Evolutionary conservation across 2,797 vertebrate genomes (phyloP), one percentile per base, ranked within the genome.

Genomic region (Oceanodroma leucorhoa): DNA sequence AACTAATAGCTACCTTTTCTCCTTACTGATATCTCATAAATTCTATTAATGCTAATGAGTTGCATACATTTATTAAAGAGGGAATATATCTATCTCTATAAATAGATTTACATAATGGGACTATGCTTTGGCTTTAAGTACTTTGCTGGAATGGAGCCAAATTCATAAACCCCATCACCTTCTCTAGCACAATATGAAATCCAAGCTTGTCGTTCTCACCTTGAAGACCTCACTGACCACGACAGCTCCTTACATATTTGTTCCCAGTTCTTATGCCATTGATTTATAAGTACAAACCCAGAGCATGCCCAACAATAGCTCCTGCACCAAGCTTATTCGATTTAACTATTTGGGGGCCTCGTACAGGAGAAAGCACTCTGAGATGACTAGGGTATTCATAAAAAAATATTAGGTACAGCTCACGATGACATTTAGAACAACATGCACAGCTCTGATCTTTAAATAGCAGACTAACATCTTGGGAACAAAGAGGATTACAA

Each of bases 31-130:
- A 72, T 79, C 23, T 76, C 32, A 79, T 34, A 76, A 76, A 82
- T 77, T 76, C 38, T 65, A 51, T 82, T 73, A 73, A 77, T 85
- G 48, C 10, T 62, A 82, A 95, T 73, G 29, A 77, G 29, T 27
- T 87, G 38, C 34, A 55, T 34, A 14, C 40, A 73, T 70, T 90
- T 77, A 57, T 67, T 94, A 57, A 89, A 84, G 15, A 84, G 17
- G 43, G 19, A 82, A 40, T 64, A 26, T 24, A 76, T 55, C 54
- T 60, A 64, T 32, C 38, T 80, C 51, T 75, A 80, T n/a, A 87
- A 77, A 85, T 29, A 92, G 53, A 91, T 87, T 80, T 93, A 71
- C 83, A 30, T 87, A 93, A 95, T 36, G 15, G 48, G 8, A 83
- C 64, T 55, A 24, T 45, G 21, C 45, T 80, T 83, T 36, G 43